phyloP scores from a whole-genome alignment of 2,888 invertebrate genomes.

The Caenorhabditis parvicauda region DNA sequence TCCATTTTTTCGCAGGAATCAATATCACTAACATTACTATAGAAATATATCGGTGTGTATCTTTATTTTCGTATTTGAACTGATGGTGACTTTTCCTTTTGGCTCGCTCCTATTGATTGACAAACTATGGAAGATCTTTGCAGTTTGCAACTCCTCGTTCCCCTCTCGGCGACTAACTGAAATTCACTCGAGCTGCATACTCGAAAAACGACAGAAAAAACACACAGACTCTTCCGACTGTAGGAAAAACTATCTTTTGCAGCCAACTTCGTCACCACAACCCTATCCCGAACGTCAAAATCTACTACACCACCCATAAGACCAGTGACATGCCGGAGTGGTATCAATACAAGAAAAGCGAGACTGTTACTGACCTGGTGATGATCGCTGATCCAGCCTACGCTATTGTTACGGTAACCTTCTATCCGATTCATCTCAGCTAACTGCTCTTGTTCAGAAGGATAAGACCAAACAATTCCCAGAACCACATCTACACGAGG shows the following conservation, averaged over 20 bases:
- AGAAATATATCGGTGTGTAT: too few species aligned
- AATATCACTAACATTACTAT: too few species aligned
- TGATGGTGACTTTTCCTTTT: too few species aligned
- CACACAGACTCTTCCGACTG: too few species aligned
- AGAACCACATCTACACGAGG: conserved; percentile 23
- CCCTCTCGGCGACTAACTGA: too few species aligned
- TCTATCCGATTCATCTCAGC: background rate
- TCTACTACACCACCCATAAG: conserved; percentile 39
- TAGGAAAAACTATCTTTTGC: conserved; percentile 4
- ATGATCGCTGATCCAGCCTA: conserved; percentile 39
- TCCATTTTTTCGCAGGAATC: too few species aligned
- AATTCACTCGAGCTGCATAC: too few species aligned
- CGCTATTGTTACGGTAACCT: conserved; percentile 37
- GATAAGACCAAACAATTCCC: conserved; percentile 27
- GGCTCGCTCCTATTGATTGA: too few species aligned
- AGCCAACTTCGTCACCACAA: conserved; percentile 32
- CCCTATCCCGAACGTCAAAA: conserved; percentile 44
- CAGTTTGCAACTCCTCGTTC: too few species aligned
- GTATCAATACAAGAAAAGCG: conserved; percentile 35
- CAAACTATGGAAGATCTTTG: too few species aligned
- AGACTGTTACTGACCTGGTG: conserved; percentile 32
- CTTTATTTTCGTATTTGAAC: too few species aligned
- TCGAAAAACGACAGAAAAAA: too few species aligned
- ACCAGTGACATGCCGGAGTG: conserved; percentile 34
- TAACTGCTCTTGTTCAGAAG: conserved; percentile 11